These are phyloP conservation scores for Drosophila guanche DNA, from an alignment of 1,140 invertebrate genomes.

Conservation along the genomic window DNA sequence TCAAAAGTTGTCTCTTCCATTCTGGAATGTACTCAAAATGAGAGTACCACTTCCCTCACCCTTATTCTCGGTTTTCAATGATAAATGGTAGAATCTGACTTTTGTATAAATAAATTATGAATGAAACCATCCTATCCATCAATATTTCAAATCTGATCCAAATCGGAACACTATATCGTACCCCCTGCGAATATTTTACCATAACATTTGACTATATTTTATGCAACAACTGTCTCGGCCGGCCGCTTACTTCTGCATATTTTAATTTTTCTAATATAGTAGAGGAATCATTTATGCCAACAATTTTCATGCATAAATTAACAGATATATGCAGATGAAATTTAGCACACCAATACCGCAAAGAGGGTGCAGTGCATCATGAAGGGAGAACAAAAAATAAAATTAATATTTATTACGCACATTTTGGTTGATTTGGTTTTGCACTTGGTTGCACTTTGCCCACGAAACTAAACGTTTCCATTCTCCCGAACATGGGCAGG, in stretches of 20 bases:
- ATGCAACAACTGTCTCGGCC: neutral
- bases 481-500: constrained; percentile 7
- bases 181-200: no score
- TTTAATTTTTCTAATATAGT: constrained; percentile 16
- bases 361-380: neutral
- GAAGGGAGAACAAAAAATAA: constrained; percentile 24
- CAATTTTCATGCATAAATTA: constrained; percentile 37
- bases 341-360: constrained; percentile 10
- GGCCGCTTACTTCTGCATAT: neutral
- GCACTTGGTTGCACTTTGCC: constrained; percentile 58
- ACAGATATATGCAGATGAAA: constrained; percentile 20
- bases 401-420: constrained; percentile 72
- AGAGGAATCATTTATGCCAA: constrained; percentile 24
- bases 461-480: constrained; percentile 19
- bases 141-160: no score
- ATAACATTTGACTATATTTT: neutral
- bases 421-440: constrained; percentile 78
- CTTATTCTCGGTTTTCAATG: no score
- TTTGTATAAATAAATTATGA: no score
- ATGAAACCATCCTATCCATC: no score
- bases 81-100: no score
- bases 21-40: no score
- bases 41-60: no score
- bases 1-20: no score
- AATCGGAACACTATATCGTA: no score